phyloP scores from a whole-genome alignment of 2,888 invertebrate genomes.

The Papilio elwesi region DNA sequence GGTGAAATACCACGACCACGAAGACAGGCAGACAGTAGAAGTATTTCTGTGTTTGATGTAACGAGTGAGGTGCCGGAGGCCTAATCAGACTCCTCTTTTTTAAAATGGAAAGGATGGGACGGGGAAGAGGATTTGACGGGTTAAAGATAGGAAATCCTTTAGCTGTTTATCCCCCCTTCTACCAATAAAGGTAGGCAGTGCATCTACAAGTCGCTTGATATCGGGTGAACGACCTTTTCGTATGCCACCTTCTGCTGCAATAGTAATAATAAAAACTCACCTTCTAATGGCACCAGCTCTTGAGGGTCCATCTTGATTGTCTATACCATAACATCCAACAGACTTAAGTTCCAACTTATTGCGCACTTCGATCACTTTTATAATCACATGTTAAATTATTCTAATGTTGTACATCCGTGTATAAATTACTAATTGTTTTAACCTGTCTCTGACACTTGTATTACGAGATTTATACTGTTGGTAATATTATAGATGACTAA shows the following conservation, averaged over 20 bases:
- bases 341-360: conserved; percentile 37
- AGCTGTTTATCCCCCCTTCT: too few species aligned
- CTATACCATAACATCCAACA: background rate
- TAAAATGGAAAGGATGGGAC: too few species aligned
- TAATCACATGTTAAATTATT: conserved; percentile 32
- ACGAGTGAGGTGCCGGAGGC: too few species aligned
- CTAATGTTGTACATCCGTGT: background rate
- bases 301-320: conserved; percentile 65
- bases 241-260: background rate
- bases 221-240: too few species aligned
- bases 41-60: too few species aligned
- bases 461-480: background rate
- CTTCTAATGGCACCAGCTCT: conserved; percentile 74
- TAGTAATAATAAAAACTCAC: conserved; percentile 54
- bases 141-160: too few species aligned
- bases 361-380: conserved; percentile 44
- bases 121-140: too few species aligned
- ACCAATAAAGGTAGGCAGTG: too few species aligned
- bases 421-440: conserved; percentile 13
- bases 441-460: background rate
- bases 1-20: too few species aligned
- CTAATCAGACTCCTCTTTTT: too few species aligned
- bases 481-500: background rate
- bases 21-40: too few species aligned
- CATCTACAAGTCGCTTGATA: too few species aligned